phyloP scores from a whole-genome alignment of 2,113 vertebrate genomes.

The Heterocephalus glaber region DNA sequence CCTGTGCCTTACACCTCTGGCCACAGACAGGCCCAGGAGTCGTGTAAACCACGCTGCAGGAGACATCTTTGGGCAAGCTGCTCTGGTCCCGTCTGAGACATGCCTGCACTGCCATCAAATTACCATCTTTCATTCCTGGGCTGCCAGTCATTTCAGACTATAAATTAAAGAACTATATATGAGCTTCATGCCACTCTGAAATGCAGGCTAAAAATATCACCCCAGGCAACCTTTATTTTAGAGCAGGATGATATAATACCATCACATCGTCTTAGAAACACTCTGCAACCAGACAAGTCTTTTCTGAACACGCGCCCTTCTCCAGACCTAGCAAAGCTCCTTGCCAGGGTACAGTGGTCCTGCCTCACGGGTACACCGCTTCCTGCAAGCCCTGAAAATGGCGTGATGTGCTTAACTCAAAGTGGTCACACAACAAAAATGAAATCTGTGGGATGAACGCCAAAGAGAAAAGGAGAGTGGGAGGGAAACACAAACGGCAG shows the following conservation, averaged over 20 bases:
- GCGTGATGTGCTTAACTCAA: neutral
- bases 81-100: neutral
- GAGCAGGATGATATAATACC: constrained; percentile 36
- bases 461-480: neutral
- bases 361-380: neutral
- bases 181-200: constrained; percentile 34
- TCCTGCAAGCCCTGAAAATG: neutral
- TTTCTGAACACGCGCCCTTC: constrained; percentile 38
- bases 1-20: neutral
- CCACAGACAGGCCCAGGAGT: neutral
- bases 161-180: constrained; percentile 73
- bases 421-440: neutral
- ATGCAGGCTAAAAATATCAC: constrained; percentile 63
- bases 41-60: neutral
- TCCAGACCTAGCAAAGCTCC: constrained; percentile 11
- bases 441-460: neutral
- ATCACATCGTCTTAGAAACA: neutral
- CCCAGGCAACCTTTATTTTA: constrained; percentile 43
- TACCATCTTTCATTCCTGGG: constrained; percentile 18
- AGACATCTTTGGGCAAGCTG: neutral
- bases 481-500: neutral
- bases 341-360: neutral
- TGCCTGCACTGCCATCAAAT: neutral
- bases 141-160: constrained; percentile 57
- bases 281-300: neutral